Evolutionary conservation across 2,797 vertebrate genomes (phyloP), one percentile per base, ranked within the genome.

Genomic region (Peromyscus attwateri): DNA sequence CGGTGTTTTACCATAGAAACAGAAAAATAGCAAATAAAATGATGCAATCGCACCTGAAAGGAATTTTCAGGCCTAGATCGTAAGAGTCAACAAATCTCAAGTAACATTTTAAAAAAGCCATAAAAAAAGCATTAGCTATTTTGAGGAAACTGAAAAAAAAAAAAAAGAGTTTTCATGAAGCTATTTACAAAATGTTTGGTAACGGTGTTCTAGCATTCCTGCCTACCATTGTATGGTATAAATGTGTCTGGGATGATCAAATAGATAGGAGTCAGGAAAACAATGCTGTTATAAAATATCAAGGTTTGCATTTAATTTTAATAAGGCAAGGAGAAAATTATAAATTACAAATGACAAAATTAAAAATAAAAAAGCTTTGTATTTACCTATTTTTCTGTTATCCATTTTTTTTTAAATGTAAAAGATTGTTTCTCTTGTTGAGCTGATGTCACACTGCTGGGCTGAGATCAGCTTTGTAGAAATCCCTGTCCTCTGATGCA

Each of bases 1-100:
- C 34, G 9, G 3, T 52, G 29, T 21, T 34, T 79, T 34, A 52
- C 76, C 8, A 11, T 6, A 34, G 49, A 17, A 34, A 21, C 17
- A 79, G 46, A 79, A 55, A 75, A 79, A 52, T 12, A 52, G 11
- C 29, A 11, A 34, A 79, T 79, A 79, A 52, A 55, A 55, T 79
- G 49, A 55, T 37, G 94, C 68, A 94, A 52, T 93, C 96, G 80
- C 92, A 90, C 16, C 68, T 84, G 34, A 96, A 92, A 90, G 21
- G 13, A 94, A 80, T 93, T 97, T 93, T 0, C 3, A 79, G 79
- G 71, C 92, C 57, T 64, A 95, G 76, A 68, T 81, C 21, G 84
- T 19, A 37, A 85, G 49, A 89, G 87, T 88, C 25, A 84, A 0
- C 57, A 60, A 89, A 29, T 70, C 8, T 55, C 2, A 73, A 89